Conservation (phyloP, 2,113 vertebrate genomes). For the Pseudorasbora parva region DNA sequence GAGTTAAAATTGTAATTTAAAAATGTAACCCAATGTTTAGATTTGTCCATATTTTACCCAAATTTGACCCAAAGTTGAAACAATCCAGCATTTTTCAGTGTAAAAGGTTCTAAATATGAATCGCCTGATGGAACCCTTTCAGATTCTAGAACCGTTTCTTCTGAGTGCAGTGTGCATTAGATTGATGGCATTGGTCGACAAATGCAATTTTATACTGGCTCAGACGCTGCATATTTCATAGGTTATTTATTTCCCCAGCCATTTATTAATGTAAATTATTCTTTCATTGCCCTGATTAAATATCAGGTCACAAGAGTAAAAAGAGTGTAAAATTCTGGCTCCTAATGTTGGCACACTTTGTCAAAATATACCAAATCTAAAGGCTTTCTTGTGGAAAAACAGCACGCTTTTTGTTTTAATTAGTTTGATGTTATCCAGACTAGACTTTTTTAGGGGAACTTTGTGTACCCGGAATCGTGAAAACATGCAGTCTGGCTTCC, state of each 20-base stretch:
- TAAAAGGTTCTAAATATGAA: too few relatives aligned
- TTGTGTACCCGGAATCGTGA: conserved; percentile 14
- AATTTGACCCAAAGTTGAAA: too few relatives aligned
- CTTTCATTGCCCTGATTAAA: conserved; percentile 40
- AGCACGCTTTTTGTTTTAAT: conserved; percentile 18
- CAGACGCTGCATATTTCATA: conserved; percentile 1
- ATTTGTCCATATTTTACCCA: too few relatives aligned
- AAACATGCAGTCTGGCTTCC: conserved; percentile 41
- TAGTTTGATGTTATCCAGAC: conserved; percentile 47
- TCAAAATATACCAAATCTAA: conserved; percentile 27
- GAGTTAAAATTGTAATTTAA: too few relatives aligned
- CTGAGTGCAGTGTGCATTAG: not conserved
- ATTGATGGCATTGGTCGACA: conserved; percentile 18
- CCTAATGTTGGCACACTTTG: conserved; percentile 12
- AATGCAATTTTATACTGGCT: conserved; percentile 26
- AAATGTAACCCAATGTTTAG: too few relatives aligned
- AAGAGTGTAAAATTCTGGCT: conserved; percentile 22
- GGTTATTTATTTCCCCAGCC: conserved; percentile 30
- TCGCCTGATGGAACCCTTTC: too few relatives aligned
- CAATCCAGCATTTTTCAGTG: too few relatives aligned
- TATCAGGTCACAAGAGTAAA: conserved; percentile 24
- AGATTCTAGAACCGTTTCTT: too few relatives aligned
- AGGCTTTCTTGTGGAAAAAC: conserved; percentile 41
- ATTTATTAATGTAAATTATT: conserved; percentile 44
- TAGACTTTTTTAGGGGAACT: conserved; percentile 12